Conservation (phyloP, 2,113 vertebrate species). For the Lampris megalopsis region DNA sequence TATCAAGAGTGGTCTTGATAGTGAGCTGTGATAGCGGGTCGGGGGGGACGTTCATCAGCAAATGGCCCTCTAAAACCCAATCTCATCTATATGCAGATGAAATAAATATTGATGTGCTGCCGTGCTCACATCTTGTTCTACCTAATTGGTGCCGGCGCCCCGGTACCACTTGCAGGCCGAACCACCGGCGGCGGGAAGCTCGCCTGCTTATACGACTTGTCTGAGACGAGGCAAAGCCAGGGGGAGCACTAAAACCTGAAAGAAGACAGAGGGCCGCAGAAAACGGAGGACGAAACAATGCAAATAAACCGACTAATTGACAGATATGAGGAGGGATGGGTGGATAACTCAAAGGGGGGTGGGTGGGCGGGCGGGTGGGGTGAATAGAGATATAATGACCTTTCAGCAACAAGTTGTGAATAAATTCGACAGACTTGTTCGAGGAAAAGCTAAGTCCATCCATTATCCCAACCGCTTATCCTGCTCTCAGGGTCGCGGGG, state of each 20-base stretch:
- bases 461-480: too few species aligned
- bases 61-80: slow-evolving; percentile 68
- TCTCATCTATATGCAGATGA: slow-evolving; percentile 83
- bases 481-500: too few species aligned
- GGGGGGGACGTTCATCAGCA: slow-evolving; percentile 70
- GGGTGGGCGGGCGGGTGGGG: slow-evolving; percentile 27
- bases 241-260: slow-evolving; percentile 17
- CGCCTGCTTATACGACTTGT: slow-evolving; percentile 19
- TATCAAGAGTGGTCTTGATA: slow-evolving; percentile 42
- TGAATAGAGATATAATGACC: slow-evolving; percentile 35
- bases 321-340: not conserved
- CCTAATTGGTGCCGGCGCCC: slow-evolving; percentile 71
- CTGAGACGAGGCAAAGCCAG: slow-evolving; percentile 44
- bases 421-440: too few species aligned
- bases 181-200: slow-evolving; percentile 48
- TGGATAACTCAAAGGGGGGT: slow-evolving; percentile 37
- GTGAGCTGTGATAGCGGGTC: slow-evolving; percentile 29
- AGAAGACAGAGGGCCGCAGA: slow-evolving; percentile 9
- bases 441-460: not conserved
- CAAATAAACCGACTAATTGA: slow-evolving; percentile 42
- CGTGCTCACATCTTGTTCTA: slow-evolving; percentile 50
- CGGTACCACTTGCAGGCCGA: slow-evolving; percentile 48
- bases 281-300: slow-evolving; percentile 24
- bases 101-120: slow-evolving; percentile 81
- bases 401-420: not conserved